A percentile compares a stretch with the other conserved stretches of the same genome.
Evolutionary conservation across 2,888 invertebrate genomes (phyloP).

Genomic region (Tinea trinotella): DNA sequence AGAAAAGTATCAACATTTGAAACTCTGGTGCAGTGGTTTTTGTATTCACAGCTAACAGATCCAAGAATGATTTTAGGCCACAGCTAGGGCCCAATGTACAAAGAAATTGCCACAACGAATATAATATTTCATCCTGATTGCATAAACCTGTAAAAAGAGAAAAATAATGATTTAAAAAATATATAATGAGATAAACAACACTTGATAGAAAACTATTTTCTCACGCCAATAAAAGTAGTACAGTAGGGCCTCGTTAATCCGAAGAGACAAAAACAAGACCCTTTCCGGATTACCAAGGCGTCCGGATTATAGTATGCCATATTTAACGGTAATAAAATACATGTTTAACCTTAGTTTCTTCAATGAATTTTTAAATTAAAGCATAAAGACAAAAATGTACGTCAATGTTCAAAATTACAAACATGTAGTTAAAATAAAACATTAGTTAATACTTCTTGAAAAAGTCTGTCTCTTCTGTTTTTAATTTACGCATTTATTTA

Average conservation of each 20-base stretch:
- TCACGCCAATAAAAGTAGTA: background rate
- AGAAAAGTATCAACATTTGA: constrained; percentile 92
- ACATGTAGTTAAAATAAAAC: no score
- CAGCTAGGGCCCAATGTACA: constrained; percentile 90
- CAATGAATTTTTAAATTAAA: background rate
- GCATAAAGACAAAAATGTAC: no score
- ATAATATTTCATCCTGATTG: constrained; percentile 92
- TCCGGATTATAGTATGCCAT: no score
- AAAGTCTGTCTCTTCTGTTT: no score
- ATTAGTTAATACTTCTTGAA: no score
- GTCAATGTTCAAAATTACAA: no score
- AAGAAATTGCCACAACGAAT: constrained; percentile 92
- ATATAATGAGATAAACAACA: constrained; percentile 2
- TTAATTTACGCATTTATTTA: no score
- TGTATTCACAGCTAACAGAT: constrained; percentile 85
- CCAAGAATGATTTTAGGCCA: constrained; percentile 90
- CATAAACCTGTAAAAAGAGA: constrained; percentile 81
- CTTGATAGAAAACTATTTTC: background rate
- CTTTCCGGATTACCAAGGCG: no score
- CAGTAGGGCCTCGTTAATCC: no score
- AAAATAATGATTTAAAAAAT: constrained; percentile 1
- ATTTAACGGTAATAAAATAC: no score
- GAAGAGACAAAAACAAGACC: no score
- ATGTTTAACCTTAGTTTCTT: no score
- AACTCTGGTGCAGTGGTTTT: constrained; percentile 90